These are phyloP conservation scores for Chitala chitala DNA, from an alignment of 2,113 vertebrate species.

Conservation along the genomic window DNA sequence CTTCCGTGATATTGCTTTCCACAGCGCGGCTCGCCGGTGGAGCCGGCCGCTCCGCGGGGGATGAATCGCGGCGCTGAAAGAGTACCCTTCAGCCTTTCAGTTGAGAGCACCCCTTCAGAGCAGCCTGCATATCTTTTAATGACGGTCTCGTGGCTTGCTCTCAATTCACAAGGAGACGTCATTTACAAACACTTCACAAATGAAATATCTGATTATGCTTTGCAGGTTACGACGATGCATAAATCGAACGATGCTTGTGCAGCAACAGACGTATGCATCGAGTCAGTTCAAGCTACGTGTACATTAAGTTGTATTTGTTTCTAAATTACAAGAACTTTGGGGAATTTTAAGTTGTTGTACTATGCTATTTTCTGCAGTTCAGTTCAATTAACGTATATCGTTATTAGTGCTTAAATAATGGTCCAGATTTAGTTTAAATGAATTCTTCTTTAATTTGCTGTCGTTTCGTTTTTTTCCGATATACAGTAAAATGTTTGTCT, in stretches of 20 bases:
- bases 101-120: conserved; percentile 55
- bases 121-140: conserved; percentile 59
- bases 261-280: not conserved
- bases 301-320: too few species aligned
- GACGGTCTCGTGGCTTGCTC: conserved; percentile 61
- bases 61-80: conserved; percentile 70
- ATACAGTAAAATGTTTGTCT: too few species aligned
- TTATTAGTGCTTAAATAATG: too few species aligned
- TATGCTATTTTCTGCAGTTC: too few species aligned
- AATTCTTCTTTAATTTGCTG: too few species aligned
- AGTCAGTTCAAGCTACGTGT: not conserved
- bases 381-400: too few species aligned
- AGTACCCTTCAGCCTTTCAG: conserved; percentile 76
- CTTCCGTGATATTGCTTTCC: conserved; percentile 8
- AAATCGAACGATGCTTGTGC: not conserved
- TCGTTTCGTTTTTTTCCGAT: too few species aligned
- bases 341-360: too few species aligned
- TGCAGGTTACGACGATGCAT: not conserved
- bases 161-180: conserved; percentile 42
- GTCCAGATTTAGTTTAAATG: too few species aligned
- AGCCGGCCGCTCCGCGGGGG: conserved; percentile 35
- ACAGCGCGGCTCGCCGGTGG: conserved; percentile 19
- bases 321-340: too few species aligned
- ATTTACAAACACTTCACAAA: not conserved
- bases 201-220: not conserved